Conservation (phyloP, 2,888 invertebrate species). For the Allolobophora icterica region DNA sequence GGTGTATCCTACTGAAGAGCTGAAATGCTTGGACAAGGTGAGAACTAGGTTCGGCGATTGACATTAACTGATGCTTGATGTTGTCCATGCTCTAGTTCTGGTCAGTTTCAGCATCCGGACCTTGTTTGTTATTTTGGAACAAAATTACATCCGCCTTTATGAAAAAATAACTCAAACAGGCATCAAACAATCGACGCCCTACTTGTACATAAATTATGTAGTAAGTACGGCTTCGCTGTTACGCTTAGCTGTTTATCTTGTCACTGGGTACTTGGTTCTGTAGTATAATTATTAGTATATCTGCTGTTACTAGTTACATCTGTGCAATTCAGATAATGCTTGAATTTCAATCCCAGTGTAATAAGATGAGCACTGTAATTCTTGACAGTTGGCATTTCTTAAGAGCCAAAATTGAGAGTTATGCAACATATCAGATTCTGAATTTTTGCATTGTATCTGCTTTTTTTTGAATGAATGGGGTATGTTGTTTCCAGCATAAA, state of each 20-base stretch:
- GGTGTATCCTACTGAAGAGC: slow-evolving; percentile 97
- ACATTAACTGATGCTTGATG: not conserved
- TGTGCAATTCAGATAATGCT: too few relatives aligned
- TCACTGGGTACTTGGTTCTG: not conserved
- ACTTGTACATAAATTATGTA: slow-evolving; percentile 17
- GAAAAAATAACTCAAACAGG: not conserved
- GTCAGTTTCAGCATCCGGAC: not conserved
- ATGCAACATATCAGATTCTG: too few relatives aligned
- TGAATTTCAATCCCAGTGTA: too few relatives aligned
- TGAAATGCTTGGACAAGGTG: slow-evolving; percentile 98
- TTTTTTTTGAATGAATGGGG: too few relatives aligned
- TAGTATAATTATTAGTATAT: too few relatives aligned
- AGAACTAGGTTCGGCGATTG: not conserved
- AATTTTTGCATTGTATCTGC: too few relatives aligned
- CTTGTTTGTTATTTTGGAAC: not conserved
- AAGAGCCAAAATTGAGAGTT: too few relatives aligned
- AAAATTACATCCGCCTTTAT: not conserved
- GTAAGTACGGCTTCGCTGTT: not conserved
- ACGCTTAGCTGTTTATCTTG: not conserved
- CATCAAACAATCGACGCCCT: not conserved
- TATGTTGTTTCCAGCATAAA: too few relatives aligned
- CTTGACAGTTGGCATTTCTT: too few relatives aligned
- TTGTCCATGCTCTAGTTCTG: not conserved
- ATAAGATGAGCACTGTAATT: too few relatives aligned
- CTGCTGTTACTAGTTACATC: too few relatives aligned